A percentile compares a stretch with the other conserved stretches of the same genome.
Conservation (phyloP, 2,797 vertebrate genomes). For the Girardinus metallicus region DNA sequence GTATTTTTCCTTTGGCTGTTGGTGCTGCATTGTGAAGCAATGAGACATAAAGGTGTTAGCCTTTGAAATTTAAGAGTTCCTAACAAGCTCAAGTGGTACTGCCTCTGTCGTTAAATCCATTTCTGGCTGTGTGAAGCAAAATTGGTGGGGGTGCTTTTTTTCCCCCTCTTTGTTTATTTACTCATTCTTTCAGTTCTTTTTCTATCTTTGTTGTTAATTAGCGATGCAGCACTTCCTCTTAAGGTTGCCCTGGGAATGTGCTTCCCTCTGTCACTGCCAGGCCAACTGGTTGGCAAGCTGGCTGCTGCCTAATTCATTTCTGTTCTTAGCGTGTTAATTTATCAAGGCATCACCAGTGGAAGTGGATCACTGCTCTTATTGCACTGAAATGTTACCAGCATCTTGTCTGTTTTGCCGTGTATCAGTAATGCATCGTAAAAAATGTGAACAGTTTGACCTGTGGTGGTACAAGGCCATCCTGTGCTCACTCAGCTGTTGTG, state of each 20-base stretch:
- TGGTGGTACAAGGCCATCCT: conserved; percentile 24
- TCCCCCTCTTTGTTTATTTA: not conserved
- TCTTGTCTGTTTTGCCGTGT: conserved; percentile 50
- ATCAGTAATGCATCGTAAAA: conserved; percentile 45
- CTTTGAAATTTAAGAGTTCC: conserved; percentile 29
- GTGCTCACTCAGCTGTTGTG: conserved; percentile 40
- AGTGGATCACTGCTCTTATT: conserved; percentile 56
- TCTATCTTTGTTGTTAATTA: conserved; percentile 38
- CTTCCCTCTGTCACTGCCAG: conserved; percentile 30
- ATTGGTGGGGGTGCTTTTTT: not conserved
- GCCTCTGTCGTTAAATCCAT: conserved; percentile 16
- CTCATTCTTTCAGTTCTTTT: not conserved
- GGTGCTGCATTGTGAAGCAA: conserved; percentile 25
- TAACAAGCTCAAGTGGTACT: conserved; percentile 18
- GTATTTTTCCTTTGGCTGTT: conserved; percentile 28
- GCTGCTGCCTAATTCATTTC: conserved; percentile 53
- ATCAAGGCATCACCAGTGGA: conserved; percentile 67
- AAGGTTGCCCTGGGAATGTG: conserved; percentile 31
- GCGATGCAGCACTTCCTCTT: conserved; percentile 30
- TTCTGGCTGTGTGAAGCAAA: not conserved
- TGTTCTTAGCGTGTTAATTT: conserved; percentile 66
- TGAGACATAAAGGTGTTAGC: conserved; percentile 32
- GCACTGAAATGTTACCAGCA: conserved; percentile 52
- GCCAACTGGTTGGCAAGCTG: conserved; percentile 27
- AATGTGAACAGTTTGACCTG: conserved; percentile 37